Percentiles rank a stretch among this genome's conserved stretches.
These are phyloP conservation scores for Agonopterix arenella DNA, from an alignment of 2,888 invertebrate species.

Conservation along the genomic window DNA sequence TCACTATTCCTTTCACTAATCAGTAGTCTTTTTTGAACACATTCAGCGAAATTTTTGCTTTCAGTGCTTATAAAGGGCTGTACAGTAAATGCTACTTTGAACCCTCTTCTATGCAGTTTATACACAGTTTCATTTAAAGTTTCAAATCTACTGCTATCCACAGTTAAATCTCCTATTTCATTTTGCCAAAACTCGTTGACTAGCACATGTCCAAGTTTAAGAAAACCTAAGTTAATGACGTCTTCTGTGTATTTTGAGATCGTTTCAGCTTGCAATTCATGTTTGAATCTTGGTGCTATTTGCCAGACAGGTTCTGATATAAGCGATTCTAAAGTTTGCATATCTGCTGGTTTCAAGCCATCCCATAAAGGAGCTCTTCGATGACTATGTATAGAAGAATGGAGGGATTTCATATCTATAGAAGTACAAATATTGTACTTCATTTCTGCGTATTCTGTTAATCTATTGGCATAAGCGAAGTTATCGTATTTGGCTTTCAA, in stretches of 20 bases:
- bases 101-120: constrained; percentile 88
- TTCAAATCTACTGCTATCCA: constrained; percentile 88
- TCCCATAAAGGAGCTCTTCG: constrained; percentile 83
- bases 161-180: constrained; percentile 88
- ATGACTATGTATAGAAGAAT: constrained; percentile 87
- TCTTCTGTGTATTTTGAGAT: constrained; percentile 90
- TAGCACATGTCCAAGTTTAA: constrained; percentile 87
- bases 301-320: constrained; percentile 93
- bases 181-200: constrained; percentile 91
- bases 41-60: constrained; percentile 87
- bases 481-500: constrained; percentile 87
- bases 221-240: constrained; percentile 85
- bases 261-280: constrained; percentile 80
- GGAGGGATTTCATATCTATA: constrained; percentile 85
- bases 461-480: constrained; percentile 85
- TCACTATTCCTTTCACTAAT: constrained; percentile 89
- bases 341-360: constrained; percentile 86
- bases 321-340: constrained; percentile 83
- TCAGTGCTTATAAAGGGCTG: constrained; percentile 94
- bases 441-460: constrained; percentile 82
- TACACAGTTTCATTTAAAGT: constrained; percentile 87
- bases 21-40: constrained; percentile 84
- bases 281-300: constrained; percentile 82
- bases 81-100: constrained; percentile 91
- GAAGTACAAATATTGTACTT: constrained; percentile 92